A percentile compares a stretch with the other conserved stretches of the same genome.
These are phyloP conservation scores for Pardalotus punctatus DNA, from an alignment of 2,113 vertebrate species.

Conservation along the genomic window DNA sequence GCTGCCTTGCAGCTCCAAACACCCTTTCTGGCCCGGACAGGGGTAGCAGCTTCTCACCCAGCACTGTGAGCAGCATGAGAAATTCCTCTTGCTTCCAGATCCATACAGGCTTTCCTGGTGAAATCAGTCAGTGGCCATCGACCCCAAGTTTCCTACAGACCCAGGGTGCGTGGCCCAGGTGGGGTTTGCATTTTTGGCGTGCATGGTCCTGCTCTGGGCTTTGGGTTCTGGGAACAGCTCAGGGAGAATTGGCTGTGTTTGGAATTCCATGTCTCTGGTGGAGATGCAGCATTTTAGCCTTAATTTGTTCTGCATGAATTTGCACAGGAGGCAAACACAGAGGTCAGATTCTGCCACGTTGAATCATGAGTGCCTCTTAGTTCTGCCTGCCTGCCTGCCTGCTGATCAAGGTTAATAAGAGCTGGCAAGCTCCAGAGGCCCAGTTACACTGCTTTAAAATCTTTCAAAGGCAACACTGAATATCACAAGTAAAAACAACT, in stretches of 20 bases:
- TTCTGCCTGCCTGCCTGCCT: conserved; percentile 18
- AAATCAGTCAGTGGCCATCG: background rate
- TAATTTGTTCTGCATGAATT: conserved; percentile 32
- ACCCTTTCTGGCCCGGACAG: background rate
- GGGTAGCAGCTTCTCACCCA: background rate
- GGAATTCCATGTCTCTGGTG: background rate
- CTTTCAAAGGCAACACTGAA: background rate
- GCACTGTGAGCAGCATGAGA: rapidly evolving
- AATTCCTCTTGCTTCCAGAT: background rate
- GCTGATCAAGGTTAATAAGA: conserved; percentile 24
- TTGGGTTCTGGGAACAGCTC: background rate
- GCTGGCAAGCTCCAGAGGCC: conserved; percentile 35
- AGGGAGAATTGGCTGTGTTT: background rate
- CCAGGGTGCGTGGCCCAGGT: background rate
- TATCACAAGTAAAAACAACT: background rate
- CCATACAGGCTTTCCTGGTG: background rate
- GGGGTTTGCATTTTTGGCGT: background rate
- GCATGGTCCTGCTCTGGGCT: background rate
- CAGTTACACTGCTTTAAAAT: background rate
- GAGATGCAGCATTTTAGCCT: background rate
- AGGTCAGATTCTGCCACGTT: background rate
- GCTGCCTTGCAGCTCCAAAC: background rate
- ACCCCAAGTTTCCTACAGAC: background rate
- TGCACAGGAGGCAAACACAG: conserved; percentile 36
- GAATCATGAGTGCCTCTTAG: conserved; percentile 22